Base-by-base conservation (phyloP, 2,797 vertebrate species). In the Typhlichthys eigenmanni region DNA sequence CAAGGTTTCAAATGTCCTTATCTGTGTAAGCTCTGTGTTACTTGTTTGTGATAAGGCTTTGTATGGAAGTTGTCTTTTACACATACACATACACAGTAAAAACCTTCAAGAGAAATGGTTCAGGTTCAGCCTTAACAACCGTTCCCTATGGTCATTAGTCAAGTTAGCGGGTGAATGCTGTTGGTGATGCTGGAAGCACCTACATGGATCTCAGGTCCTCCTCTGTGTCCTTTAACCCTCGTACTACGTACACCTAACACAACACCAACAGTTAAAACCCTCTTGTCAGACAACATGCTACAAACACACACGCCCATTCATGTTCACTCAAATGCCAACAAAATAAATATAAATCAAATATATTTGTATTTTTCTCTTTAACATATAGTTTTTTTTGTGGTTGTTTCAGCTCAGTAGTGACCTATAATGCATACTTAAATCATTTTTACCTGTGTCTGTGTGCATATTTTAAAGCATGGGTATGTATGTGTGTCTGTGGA, bases 211-310 rank as follows among this genome's bases (percentile, higher is more conserved):
- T 70, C 79, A 66, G 72, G 87, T 79, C 87, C 78, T 46, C 71
- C 71, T 81, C 12, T 63, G 72, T 78, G 82, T 86, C 90, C 90
- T 90, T 86, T 85, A 82, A 90, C 81, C 87, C 81, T 62, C 69
- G 8, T 19, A 84, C 82, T 87, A 75, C 82, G 86, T 83, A 88
- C 91, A 29, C 24, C 24, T 29, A 29, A 29, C 24, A 91, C 91
- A 90, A 89, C 86, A 84, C 85, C 86, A 82, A 84, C 80, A 88
- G 85, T 83, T 87, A 87, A 81, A 86, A 82, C 78, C 84, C 84
- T 86, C 86, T 84, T 85, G 87, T 43, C 68, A 66, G 74, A 47
- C 16, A 17, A 17, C 16, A 17, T 17, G 16, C 16, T 17, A 17
- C 16, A 17, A 17, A 17, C 53, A 55, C 45, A 75, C 62, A 75